A percentile compares a stretch with the other conserved stretches of the same genome.
Conservation (phyloP, 1,140 invertebrate species). For the Megathymus violae region DNA sequence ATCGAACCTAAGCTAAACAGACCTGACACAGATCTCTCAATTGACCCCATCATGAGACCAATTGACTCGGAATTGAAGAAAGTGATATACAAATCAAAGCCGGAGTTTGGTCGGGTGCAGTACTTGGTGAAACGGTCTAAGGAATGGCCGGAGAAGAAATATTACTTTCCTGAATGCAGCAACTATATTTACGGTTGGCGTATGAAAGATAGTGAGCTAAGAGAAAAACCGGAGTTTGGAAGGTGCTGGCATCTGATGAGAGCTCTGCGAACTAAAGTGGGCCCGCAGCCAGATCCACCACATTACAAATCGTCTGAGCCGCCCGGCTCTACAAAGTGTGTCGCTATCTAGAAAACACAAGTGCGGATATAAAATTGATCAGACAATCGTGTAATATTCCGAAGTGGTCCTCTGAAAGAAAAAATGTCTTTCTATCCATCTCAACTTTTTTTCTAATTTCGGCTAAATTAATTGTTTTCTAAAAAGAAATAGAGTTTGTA, state of each 20-base stretch:
- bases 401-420: too few species aligned
- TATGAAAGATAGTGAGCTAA: constrained; percentile 52
- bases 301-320: constrained; percentile 59
- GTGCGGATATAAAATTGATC: too few species aligned
- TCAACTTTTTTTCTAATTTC: too few species aligned
- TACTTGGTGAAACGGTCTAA: constrained; percentile 55
- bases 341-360: constrained; percentile 47
- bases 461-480: too few species aligned
- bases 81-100: constrained; percentile 61
- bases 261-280: constrained; percentile 54
- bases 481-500: too few species aligned
- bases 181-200: constrained; percentile 66
- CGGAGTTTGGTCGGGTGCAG: constrained; percentile 51
- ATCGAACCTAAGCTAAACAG: constrained; percentile 52
- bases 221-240: constrained; percentile 46
- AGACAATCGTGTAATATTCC: too few species aligned
- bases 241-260: constrained; percentile 56
- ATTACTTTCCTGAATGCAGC: constrained; percentile 59
- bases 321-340: constrained; percentile 48
- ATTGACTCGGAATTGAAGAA: constrained; percentile 49
- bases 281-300: constrained; percentile 60
- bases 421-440: too few species aligned
- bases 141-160: constrained; percentile 57
- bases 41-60: constrained; percentile 63
- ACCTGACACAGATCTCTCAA: constrained; percentile 47